Evolutionary conservation across 2,888 invertebrate species (phyloP).

Genomic region (Synergus japonicus): DNA sequence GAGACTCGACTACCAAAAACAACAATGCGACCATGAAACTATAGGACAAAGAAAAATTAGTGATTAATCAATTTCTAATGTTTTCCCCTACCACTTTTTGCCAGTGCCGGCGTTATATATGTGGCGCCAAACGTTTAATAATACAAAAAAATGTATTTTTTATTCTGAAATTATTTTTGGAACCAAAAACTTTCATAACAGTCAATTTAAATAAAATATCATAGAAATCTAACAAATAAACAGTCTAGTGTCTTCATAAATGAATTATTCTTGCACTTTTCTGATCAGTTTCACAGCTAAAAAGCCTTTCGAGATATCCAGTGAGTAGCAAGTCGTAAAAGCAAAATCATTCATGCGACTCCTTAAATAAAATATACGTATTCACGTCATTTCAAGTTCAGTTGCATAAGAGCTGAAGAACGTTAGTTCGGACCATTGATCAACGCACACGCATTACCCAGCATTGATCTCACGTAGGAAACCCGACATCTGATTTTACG

Average conservation of each 20-base stretch:
- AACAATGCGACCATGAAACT: too few relatives aligned
- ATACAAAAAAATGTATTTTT: too few relatives aligned
- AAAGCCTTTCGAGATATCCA: not conserved
- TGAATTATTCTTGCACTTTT: not conserved
- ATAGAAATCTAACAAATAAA: too few relatives aligned
- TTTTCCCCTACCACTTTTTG: too few relatives aligned
- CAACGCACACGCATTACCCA: slow-evolving; percentile 61
- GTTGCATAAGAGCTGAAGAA: slow-evolving; percentile 49
- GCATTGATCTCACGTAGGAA: slow-evolving; percentile 63
- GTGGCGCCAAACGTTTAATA: too few relatives aligned
- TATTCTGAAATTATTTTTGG: too few relatives aligned
- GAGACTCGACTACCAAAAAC: too few relatives aligned
- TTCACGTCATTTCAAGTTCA: slow-evolving; percentile 46
- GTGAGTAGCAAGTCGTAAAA: slow-evolving; percentile 1
- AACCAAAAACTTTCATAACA: too few relatives aligned
- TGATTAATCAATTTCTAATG: too few relatives aligned
- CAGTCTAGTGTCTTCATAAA: not conserved
- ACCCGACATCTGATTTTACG: slow-evolving; percentile 70
- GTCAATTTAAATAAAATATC: too few relatives aligned
- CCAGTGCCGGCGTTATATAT: too few relatives aligned
- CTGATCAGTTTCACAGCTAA: not conserved
- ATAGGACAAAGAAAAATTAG: too few relatives aligned
- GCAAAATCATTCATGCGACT: slow-evolving; percentile 47
- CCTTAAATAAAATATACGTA: slow-evolving; percentile 50
- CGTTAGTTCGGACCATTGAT: slow-evolving; percentile 55